Conservation (phyloP, 2,888 invertebrate genomes). For the Bellardia bayeri region DNA sequence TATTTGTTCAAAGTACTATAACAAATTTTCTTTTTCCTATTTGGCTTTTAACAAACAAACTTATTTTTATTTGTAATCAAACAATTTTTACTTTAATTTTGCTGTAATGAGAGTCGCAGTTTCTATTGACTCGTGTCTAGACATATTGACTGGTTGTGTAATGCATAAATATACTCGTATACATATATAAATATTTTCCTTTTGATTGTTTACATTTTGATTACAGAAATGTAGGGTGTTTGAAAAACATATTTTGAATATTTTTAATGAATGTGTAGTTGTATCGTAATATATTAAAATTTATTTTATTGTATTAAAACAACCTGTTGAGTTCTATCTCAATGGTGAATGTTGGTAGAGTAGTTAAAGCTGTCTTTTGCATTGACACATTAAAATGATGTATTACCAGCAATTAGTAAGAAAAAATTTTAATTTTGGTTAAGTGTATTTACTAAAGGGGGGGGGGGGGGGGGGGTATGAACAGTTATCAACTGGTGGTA, state of each 20-base stretch:
- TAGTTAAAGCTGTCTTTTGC: not conserved
- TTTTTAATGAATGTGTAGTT: conserved; percentile 32
- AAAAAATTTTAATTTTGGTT: conserved; percentile 9
- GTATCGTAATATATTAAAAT: conserved; percentile 19
- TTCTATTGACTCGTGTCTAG: conserved; percentile 69
- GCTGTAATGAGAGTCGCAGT: conserved; percentile 32
- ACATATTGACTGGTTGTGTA: conserved; percentile 65
- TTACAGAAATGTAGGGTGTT: not conserved
- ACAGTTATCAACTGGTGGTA: no score
- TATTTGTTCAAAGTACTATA: conserved; percentile 55
- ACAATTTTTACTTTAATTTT: conserved; percentile 7
- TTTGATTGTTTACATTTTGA: conserved; percentile 17
- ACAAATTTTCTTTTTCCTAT: conserved; percentile 52
- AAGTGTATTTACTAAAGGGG: not conserved
- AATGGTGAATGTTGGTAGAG: not conserved
- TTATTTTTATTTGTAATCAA: conserved; percentile 20
- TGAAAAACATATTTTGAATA: conserved; percentile 2
- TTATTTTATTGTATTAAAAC: not conserved
- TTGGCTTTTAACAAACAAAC: not conserved
- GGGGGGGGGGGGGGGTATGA: not conserved
- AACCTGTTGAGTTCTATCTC: conserved; percentile 49
- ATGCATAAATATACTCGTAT: not conserved
- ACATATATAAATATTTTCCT: not conserved
- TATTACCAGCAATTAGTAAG: conserved; percentile 17
- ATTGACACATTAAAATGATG: conserved; percentile 18